Conservation (phyloP, 2,888 invertebrate species). For the Lycia hirtaria region DNA sequence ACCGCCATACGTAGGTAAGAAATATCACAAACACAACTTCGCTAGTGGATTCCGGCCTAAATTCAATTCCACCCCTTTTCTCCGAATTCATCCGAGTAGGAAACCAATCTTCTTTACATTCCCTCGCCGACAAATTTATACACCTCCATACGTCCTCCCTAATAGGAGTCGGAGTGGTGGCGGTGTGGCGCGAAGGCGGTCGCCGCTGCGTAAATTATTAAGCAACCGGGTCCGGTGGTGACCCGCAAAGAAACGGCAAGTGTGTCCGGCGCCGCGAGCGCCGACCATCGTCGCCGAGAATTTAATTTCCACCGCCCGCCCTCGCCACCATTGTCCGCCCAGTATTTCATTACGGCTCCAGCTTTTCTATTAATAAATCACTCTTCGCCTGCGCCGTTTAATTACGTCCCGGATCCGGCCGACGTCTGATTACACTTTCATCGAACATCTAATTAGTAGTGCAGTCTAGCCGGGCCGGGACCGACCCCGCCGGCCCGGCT, state of each 20-base stretch:
- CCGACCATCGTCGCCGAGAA: conserved; percentile 69
- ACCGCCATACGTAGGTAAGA: conserved; percentile 67
- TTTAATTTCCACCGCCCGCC: conserved; percentile 83
- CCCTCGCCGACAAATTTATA: conserved; percentile 83
- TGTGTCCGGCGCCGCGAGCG: conserved; percentile 55
- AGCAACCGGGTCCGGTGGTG: conserved; percentile 56
- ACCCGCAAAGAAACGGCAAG: conserved; percentile 73
- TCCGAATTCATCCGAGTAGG: conserved; percentile 71
- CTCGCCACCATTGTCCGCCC: conserved; percentile 82
- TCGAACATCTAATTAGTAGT: conserved; percentile 85
- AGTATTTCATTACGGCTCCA: conserved; percentile 84
- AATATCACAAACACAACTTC: conserved; percentile 74
- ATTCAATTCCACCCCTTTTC: conserved; percentile 82
- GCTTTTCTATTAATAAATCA: conserved; percentile 86
- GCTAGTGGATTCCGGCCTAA: conserved; percentile 77
- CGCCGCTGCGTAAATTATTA: conserved; percentile 70
- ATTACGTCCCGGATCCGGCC: conserved; percentile 83
- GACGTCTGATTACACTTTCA: conserved; percentile 85
- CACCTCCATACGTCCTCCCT: conserved; percentile 76
- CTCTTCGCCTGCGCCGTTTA: conserved; percentile 84
- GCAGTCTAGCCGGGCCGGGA: conserved; percentile 67
- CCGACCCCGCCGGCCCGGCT: conserved; percentile 46
- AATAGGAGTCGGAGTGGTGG: conserved; percentile 56
- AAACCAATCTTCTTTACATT: conserved; percentile 84
- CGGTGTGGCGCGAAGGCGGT: conserved; percentile 30